A percentile compares a stretch with the other conserved stretches of the same genome.
phyloP scores from a whole-genome alignment of 2,797 vertebrate species.

The Acrocephalus scirpaceus region DNA sequence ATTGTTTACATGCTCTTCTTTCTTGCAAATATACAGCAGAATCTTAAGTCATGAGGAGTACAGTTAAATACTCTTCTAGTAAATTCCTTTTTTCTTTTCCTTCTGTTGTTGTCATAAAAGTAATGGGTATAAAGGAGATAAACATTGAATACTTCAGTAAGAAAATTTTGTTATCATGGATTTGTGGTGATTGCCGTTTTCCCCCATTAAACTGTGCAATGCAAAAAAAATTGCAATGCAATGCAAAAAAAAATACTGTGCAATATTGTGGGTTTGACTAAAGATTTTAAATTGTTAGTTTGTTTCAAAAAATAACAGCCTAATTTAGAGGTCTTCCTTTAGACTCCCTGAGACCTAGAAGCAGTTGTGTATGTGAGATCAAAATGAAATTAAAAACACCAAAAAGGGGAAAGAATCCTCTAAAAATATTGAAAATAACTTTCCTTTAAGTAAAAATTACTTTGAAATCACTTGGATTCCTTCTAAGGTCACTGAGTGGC shows the following conservation, averaged over 20 bases:
- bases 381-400: neutral
- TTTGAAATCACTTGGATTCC: neutral
- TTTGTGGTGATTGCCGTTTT: neutral
- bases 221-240: too few relatives aligned
- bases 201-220: neutral
- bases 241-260: neutral
- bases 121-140: neutral
- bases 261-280: neutral
- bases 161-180: neutral
- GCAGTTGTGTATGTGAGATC: neutral
- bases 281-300: neutral
- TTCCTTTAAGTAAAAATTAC: neutral
- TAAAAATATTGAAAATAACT: neutral
- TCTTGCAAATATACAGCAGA: neutral
- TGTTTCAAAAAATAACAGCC: neutral
- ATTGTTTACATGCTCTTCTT: neutral
- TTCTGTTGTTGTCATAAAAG: neutral
- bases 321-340: neutral
- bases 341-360: neutral
- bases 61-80: neutral
- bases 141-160: neutral
- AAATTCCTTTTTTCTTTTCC: neutral
- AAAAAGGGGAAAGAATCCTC: neutral
- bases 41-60: neutral
- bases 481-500: neutral